These are phyloP conservation scores for Coryphaenoides rupestris DNA, from an alignment of 2,113 vertebrate species.

Conservation along the genomic window DNA sequence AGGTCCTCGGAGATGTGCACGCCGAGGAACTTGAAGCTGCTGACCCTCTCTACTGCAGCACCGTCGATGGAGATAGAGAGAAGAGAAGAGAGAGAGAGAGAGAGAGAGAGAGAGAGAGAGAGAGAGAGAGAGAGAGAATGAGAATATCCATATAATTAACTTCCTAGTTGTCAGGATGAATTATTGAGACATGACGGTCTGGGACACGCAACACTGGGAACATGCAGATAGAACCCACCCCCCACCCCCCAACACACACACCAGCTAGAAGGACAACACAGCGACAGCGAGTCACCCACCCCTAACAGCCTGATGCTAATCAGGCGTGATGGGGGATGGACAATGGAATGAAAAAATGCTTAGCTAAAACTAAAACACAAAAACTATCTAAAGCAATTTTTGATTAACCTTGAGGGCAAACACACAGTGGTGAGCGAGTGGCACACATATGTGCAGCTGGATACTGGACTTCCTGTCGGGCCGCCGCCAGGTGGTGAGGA, in stretches of 20 bases:
- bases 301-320: neutral
- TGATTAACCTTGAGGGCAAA: too few species aligned
- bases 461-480: too few species aligned
- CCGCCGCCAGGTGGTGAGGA: too few species aligned
- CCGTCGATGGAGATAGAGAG: too few species aligned
- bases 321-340: too few species aligned
- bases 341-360: too few species aligned
- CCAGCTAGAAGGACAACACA: slow-evolving; percentile 20
- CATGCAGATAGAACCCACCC: neutral
- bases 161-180: slow-evolving; percentile 59
- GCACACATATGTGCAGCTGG: too few species aligned
- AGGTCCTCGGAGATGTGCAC: too few species aligned
- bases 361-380: slow-evolving; percentile 5
- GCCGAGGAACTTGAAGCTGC: too few species aligned
- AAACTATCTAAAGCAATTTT: too few species aligned
- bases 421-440: too few species aligned
- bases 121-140: slow-evolving; percentile 13
- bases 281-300: slow-evolving; percentile 31
- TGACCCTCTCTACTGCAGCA: too few species aligned
- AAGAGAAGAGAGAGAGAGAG: slow-evolving; percentile 18
- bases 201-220: slow-evolving; percentile 38
- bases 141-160: slow-evolving; percentile 60
- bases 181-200: slow-evolving; percentile 45
- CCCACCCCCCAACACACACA: neutral
- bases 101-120: neutral